Percentiles rank a stretch among this genome's conserved stretches.
These are phyloP conservation scores for Tichodroma muraria DNA, from an alignment of 2,113 vertebrate genomes.

Conservation along the genomic window DNA sequence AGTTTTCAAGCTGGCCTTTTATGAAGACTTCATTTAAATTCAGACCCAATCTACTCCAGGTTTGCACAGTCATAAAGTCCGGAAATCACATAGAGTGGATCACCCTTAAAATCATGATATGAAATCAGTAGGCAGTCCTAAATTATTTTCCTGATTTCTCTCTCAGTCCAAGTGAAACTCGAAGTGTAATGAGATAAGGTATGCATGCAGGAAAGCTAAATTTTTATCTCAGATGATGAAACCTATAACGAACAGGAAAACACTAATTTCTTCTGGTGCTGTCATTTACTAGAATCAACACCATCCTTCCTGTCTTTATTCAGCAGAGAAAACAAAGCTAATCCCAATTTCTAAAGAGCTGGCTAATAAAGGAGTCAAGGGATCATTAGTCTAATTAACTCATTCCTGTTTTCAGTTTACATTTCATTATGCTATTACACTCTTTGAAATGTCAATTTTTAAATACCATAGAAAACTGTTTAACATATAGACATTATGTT, in stretches of 20 bases:
- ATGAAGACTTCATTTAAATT: background rate
- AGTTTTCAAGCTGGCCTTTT: background rate
- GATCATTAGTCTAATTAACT: conserved; percentile 73
- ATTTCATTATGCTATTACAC: conserved; percentile 69
- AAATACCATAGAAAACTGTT: conserved; percentile 63
- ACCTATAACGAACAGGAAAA: conserved; percentile 34
- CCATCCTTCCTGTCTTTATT: conserved; percentile 65
- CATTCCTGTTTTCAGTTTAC: conserved; percentile 68
- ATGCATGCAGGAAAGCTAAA: background rate
- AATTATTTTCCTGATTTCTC: background rate
- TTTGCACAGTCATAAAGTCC: background rate
- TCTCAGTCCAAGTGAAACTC: background rate
- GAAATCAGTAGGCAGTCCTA: background rate
- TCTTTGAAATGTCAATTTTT: conserved; percentile 64
- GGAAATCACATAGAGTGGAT: background rate
- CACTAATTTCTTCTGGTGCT: conserved; percentile 58
- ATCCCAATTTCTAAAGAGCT: conserved; percentile 68
- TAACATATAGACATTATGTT: conserved; percentile 32
- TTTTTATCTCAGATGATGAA: conserved; percentile 43
- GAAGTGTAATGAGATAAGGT: background rate
- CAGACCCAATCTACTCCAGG: background rate
- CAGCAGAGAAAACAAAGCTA: conserved; percentile 68
- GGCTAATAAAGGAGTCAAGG: conserved; percentile 69
- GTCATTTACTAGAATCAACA: conserved; percentile 69
- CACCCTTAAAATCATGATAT: background rate